Percentiles rank a stretch among this genome's conserved stretches.
Evolutionary conservation across 2,797 vertebrate genomes (phyloP).

Genomic region (Hemitrygon akajei): DNA sequence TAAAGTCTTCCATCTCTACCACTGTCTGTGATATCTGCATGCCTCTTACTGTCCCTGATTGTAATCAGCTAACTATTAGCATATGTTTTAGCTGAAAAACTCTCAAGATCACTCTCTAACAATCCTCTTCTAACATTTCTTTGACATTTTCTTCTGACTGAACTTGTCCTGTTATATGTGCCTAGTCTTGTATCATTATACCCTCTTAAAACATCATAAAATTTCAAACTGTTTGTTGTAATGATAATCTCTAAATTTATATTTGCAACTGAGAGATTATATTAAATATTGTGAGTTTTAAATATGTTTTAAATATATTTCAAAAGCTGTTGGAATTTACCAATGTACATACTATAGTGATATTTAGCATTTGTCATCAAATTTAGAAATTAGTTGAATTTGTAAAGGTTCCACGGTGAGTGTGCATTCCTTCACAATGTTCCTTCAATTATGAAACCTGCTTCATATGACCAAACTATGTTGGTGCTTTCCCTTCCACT

Average conservation of each 20-base stretch:
- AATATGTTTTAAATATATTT: not conserved
- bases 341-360: not conserved
- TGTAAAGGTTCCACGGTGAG: not conserved
- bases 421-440: not conserved
- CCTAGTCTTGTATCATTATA: not conserved
- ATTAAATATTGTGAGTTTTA: not conserved
- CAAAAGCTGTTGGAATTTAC: not conserved
- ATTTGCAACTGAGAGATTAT: not conserved
- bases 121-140: not conserved
- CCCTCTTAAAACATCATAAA: not conserved
- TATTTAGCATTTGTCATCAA: not conserved
- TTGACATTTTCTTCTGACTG: not conserved
- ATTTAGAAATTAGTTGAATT: not conserved
- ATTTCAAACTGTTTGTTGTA: not conserved
- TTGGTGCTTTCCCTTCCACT: not conserved
- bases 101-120: not conserved
- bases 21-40: not conserved
- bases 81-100: not conserved
- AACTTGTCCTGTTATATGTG: not conserved
- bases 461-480: not conserved
- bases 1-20: not conserved
- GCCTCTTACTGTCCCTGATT: not conserved
- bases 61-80: not conserved
- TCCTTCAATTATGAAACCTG: not conserved
- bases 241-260: not conserved